Conservation (phyloP, 2,113 vertebrate species). For the Sturnira hondurensis region DNA sequence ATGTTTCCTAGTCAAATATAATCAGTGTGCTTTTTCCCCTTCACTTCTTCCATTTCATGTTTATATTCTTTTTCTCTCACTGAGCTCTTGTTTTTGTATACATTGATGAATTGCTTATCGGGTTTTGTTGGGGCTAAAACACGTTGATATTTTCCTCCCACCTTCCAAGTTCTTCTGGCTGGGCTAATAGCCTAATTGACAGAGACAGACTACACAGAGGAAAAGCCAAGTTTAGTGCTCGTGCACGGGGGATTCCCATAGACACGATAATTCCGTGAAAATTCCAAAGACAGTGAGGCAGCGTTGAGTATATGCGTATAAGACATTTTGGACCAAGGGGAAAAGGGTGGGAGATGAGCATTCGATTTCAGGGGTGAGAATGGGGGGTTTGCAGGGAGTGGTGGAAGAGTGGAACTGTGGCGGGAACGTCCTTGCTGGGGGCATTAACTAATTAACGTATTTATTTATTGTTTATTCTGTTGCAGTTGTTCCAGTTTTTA, state of each 20-base stretch:
- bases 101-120: background rate
- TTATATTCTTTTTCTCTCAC: background rate
- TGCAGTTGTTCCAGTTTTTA: too few relatives aligned
- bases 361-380: background rate
- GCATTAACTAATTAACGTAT: too few relatives aligned
- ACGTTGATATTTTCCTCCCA: background rate
- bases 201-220: background rate
- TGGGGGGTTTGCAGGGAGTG: background rate
- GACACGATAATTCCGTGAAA: background rate
- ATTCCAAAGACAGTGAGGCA: background rate
- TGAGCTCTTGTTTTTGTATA: background rate
- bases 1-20: background rate
- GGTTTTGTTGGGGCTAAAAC: background rate
- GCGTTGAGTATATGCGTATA: background rate
- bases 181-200: background rate
- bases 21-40: background rate
- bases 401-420: background rate
- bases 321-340: background rate
- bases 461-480: too few relatives aligned
- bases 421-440: background rate
- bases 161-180: background rate
- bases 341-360: background rate
- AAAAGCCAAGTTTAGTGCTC: background rate
- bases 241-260: background rate
- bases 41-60: background rate